phyloP scores from a whole-genome alignment of 2,797 vertebrate genomes.

The Denticeps clupeoides region DNA sequence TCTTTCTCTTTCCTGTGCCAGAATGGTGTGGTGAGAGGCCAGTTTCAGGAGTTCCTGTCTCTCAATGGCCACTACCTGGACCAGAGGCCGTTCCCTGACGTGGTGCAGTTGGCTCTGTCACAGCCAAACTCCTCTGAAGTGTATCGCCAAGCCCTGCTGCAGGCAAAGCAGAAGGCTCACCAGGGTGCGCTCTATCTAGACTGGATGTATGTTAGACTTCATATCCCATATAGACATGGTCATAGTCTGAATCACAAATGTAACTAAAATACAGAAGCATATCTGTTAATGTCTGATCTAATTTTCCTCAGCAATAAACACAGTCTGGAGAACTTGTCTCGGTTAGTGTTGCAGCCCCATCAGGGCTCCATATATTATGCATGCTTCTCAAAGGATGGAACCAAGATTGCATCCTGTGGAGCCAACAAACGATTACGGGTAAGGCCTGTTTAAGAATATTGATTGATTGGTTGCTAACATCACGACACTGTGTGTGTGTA shows the following conservation, averaged over 20 bases:
- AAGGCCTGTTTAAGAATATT: constrained; percentile 26
- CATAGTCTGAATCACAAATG: no score
- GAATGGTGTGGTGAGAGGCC: constrained; percentile 73
- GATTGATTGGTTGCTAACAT: no score
- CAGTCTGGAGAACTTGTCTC: constrained; percentile 71
- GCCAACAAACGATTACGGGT: constrained; percentile 82
- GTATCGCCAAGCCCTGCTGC: constrained; percentile 72
- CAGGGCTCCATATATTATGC: constrained; percentile 81
- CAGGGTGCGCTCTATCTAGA: constrained; percentile 75
- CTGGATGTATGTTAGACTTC: constrained; percentile 82
- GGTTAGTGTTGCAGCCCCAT: constrained; percentile 82
- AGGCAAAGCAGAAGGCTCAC: constrained; percentile 57
- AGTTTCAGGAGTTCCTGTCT: constrained; percentile 95
- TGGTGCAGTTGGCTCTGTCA: constrained; percentile 85
- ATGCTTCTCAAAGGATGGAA: constrained; percentile 81
- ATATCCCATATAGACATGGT: no score
- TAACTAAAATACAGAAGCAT: no score
- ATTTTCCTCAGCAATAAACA: constrained; percentile 72
- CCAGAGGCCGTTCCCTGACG: constrained; percentile 78
- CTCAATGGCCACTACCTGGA: constrained; percentile 87
- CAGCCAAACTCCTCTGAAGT: constrained; percentile 77
- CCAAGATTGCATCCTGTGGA: constrained; percentile 85
- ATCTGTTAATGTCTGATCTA: no score
- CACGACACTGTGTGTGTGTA: not conserved
- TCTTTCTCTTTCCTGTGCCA: constrained; percentile 31